Base-by-base conservation (phyloP, 2,888 invertebrate species). In the Notodonta ziczac region DNA sequence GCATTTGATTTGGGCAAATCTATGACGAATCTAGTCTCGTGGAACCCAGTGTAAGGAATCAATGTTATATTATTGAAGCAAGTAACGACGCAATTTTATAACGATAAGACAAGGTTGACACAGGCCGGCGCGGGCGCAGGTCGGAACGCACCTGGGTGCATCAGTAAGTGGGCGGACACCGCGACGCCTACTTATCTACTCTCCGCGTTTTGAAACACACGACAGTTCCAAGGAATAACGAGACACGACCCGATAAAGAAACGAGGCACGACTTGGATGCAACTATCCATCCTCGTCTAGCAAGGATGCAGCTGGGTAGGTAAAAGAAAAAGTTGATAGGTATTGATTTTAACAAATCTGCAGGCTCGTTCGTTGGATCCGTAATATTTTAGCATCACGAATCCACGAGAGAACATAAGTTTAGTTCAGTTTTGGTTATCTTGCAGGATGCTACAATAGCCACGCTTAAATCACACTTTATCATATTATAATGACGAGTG, bases 121-220 rank as follows among this genome's bases (percentile, higher is more conserved):
- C 65, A 72, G 72, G 62, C 63, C 67, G 60, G 54, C 61, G 67
- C 74, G 66, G 64, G 70, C 77, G 67, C 77, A 72, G 72, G 59
- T 76, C 52, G 66, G 69, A 76, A 83, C 84, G 80, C 89, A 89
- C 87, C 89, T 89, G 88, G 89, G 85, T 85, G 87, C 86, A n/a
- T n/a, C n/a, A 86, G 80, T 74, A 80, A 82, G 90, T 89, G 86
- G 89, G 91, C 83, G 88, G 85, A 82, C 78, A 72, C 74, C 73
- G 81, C 78, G 74, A 80, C 80, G 82, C 81, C 85, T 86, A 86
- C 89, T 83, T 84, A 81, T 80, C 77, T 75, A 68, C 67, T 73
- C 73, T 72, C 76, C 63, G 67, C 61, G 74, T 81, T 82, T 85
- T 80, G 81, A 83, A 86, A 84, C 76, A 73, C 71, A 73, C 74